Percentiles rank a stretch among this genome's conserved stretches.
Conservation (phyloP, 2,113 vertebrate species). For the Gallinago media region DNA sequence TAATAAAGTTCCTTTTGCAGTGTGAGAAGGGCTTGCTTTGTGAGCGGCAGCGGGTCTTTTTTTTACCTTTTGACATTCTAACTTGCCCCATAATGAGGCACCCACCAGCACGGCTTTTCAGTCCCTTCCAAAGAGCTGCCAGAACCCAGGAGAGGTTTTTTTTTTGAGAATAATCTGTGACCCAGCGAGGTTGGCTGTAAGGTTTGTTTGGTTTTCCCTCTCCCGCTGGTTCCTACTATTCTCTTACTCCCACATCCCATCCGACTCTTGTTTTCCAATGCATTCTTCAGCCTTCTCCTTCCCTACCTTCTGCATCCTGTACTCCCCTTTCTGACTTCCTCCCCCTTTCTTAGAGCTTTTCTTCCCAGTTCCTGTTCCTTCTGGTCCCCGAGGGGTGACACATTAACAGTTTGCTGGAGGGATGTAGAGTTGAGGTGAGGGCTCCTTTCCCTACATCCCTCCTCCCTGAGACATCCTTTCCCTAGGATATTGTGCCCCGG, state of each 20-base stretch:
- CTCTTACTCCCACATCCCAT: slow-evolving; percentile 41
- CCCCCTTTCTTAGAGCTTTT: slow-evolving; percentile 34
- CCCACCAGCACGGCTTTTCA: slow-evolving; percentile 24
- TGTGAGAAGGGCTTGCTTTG: background rate
- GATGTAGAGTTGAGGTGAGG: slow-evolving; percentile 14
- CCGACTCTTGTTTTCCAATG: slow-evolving; percentile 6
- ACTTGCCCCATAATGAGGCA: slow-evolving; percentile 22
- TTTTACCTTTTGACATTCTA: slow-evolving; percentile 35
- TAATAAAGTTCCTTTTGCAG: slow-evolving; percentile 21
- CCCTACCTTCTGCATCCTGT: slow-evolving; percentile 60
- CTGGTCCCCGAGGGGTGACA: background rate
- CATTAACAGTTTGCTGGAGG: background rate
- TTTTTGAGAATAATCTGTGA: slow-evolving; percentile 32
- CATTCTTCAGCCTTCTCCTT: slow-evolving; percentile 53
- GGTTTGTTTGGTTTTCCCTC: slow-evolving; percentile 61
- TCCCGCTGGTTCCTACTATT: slow-evolving; percentile 45
- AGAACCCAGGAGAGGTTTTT: background rate
- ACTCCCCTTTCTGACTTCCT: slow-evolving; percentile 48
- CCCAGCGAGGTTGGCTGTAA: slow-evolving; percentile 7
- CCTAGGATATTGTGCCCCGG: rapidly evolving
- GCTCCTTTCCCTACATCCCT: no score
- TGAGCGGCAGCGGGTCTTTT: slow-evolving; percentile 17
- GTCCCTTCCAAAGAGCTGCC: slow-evolving; percentile 32
- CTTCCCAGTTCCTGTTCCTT: slow-evolving; percentile 23
- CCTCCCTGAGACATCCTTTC: background rate